phyloP scores from a whole-genome alignment of 2,797 vertebrate species.

The Malacoraja senta region DNA sequence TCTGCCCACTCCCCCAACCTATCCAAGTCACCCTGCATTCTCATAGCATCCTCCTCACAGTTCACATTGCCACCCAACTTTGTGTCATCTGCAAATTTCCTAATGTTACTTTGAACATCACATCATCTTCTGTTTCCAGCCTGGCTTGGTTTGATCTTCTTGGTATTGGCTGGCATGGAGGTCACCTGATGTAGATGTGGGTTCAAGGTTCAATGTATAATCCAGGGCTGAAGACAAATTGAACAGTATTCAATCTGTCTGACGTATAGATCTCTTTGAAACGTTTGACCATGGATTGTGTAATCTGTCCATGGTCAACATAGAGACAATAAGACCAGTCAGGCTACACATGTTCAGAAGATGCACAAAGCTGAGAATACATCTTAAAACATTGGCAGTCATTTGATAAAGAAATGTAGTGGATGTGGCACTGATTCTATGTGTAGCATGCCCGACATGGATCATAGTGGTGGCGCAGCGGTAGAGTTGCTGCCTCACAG shows the following conservation, averaged over 20 bases:
- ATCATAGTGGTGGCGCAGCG: too few species aligned
- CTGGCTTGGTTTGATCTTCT: constrained; percentile 42
- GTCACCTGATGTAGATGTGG: constrained; percentile 44
- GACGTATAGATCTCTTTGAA: constrained; percentile 38
- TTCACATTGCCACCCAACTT: too few species aligned
- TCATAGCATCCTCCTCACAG: too few species aligned
- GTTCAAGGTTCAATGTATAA: constrained; percentile 44
- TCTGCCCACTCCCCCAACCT: too few species aligned
- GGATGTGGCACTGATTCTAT: background rate
- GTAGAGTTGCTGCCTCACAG: too few species aligned
- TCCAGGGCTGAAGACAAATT: constrained; percentile 44
- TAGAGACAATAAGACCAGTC: background rate
- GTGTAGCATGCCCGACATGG: background rate
- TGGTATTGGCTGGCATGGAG: constrained; percentile 44
- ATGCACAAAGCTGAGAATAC: background rate
- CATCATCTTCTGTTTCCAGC: constrained; percentile 38
- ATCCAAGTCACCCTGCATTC: too few species aligned
- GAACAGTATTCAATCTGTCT: constrained; percentile 42
- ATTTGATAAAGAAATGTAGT: background rate
- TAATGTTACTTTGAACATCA: too few species aligned
- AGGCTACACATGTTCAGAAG: background rate
- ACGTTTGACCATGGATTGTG: constrained; percentile 43
- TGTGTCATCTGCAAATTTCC: too few species aligned
- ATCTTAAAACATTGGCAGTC: background rate
- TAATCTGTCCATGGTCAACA: constrained; percentile 9